Evolutionary conservation across 2,113 vertebrate genomes (phyloP), one percentile per base, ranked within the genome.

Genomic region (Xiphophorus couchianus): DNA sequence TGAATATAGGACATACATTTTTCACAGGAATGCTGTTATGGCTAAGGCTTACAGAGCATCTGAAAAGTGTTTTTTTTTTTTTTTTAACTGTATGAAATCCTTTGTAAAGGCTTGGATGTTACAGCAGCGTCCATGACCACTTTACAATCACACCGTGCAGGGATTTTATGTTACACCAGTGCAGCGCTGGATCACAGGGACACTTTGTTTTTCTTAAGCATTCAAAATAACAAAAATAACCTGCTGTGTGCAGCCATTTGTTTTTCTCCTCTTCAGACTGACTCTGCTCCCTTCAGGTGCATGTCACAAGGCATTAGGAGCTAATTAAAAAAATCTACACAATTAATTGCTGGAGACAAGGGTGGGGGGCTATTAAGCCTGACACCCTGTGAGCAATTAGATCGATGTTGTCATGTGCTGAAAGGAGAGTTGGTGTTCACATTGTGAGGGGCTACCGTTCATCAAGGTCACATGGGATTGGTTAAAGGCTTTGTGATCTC

Each of bases 361-460:
- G 58, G 78, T 64, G 71, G 66, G 58, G 78, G 64, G 66, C 73
- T 83, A 86, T 89, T 83, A 89, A 71, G 67, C 72, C 44, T 60
- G 81, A 81, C 82, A 78, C 89, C 74, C 74, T 66, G 51, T 87
- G 83, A 90, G 85, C 81, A 79, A 84, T 83, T 86, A 81, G 61
- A 89, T 87, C 51, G 60, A 69, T 84, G 66, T 64, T 88, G 86
- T 76, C 82, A 77, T 80, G 73, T 76, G 73, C 33, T 5, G 28
- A 63, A 69, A 67, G 39, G 67, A 75, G 61, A 64, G 62, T 42
- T 35, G 25, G 51, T 69, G 44, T 70, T 79, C 77, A 62, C 74
- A 51, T 62, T 66, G 51, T 58, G 63, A 29, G 76, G 33, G 61
- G 15, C 4, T 71, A 48, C 31, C 76, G 58, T 77, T 35, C 72